Conservation (phyloP, 2,888 invertebrate genomes). For the Bombyx huttoni region DNA sequence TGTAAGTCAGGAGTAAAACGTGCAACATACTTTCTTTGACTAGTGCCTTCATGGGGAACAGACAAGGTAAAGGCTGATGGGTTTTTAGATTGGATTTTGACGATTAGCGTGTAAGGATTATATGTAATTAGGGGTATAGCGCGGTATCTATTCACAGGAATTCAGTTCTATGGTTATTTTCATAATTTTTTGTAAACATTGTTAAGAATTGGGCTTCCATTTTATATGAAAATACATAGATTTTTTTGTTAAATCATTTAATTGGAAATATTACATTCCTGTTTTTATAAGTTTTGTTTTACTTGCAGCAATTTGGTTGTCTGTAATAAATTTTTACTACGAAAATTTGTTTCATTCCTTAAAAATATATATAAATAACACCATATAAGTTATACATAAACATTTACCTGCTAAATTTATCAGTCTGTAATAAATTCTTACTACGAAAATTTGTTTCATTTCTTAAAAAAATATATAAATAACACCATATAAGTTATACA, state of each 20-base stretch:
- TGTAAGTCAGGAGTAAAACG: background rate
- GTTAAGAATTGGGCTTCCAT: slow-evolving; percentile 17
- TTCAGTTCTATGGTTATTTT: background rate
- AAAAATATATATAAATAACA: slow-evolving; percentile 22
- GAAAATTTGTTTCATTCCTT: slow-evolving; percentile 29
- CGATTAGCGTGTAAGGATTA: slow-evolving; percentile 23
- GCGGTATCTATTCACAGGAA: background rate
- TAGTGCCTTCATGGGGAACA: slow-evolving; percentile 28
- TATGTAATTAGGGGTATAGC: background rate
- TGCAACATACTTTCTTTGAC: slow-evolving; percentile 11
- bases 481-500: slow-evolving; percentile 8
- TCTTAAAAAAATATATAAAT: slow-evolving; percentile 24
- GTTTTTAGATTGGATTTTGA: slow-evolving; percentile 27
- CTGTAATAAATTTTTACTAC: slow-evolving; percentile 46
- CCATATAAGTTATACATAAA: slow-evolving; percentile 8
- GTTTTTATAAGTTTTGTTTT: slow-evolving; percentile 29
- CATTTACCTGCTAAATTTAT: slow-evolving; percentile 7
- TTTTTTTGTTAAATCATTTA: slow-evolving; percentile 48
- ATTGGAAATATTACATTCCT: slow-evolving; percentile 58
- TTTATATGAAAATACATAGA: slow-evolving; percentile 26
- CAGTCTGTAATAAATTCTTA: too few species aligned
- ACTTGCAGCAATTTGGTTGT: slow-evolving; percentile 29
- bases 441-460: slow-evolving; percentile 32
- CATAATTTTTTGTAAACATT: background rate
- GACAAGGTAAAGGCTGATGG: slow-evolving; percentile 21